Evolutionary conservation across 2,797 vertebrate species (phyloP), one percentile per base, ranked within the genome.

Genomic region (Avahi laniger): DNA sequence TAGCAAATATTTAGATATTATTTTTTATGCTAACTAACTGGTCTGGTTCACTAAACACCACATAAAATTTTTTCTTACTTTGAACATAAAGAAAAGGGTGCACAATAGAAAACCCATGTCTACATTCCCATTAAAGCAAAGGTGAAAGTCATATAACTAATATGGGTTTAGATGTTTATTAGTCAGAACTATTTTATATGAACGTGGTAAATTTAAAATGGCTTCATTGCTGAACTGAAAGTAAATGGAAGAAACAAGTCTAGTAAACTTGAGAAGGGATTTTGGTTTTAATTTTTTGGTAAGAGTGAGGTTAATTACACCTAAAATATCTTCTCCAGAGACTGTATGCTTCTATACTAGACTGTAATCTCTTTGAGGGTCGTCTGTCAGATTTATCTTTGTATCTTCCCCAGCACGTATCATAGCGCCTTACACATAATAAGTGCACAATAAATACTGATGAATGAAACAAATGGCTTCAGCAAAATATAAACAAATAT

Each of bases 201-300:
- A 61, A 79, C 54, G 46, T 84, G 24, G 35, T 54, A 79, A 26
- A 41, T 72, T 70, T 14, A 79, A 93, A 80, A 80, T 28, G 43
- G 24, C 24, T 57, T 57, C 54, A 57, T 57, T 94, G 79, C 80
- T 90, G 24, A 91, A 75, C 14, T 92, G 54, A 82, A 86, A 73
- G 78, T 73, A 80, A 94, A 83, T 80, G 65, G 86, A 75, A 87
- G 63, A 93, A 76, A 69, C 18, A 72, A 88, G 48, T 94, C 57
- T 90, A 83, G 80, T 89, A 52, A 69, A 72, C 30, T 88, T 48
- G 46, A 50, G 59, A 57, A 57, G 14, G 9, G 24, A 15, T 46
- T 46, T 46, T 78, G 15, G 17, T n/a, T 82, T 35, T 89, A 33
- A 18, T n/a, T n/a, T 65, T 65, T 65, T 8, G 35, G 46, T 30